Evolutionary conservation across 35 echinoderm and acorn worm species (phyloP), one percentile per base, ranked within the genome.

Genomic region (Lytechinus variegatus): DNA sequence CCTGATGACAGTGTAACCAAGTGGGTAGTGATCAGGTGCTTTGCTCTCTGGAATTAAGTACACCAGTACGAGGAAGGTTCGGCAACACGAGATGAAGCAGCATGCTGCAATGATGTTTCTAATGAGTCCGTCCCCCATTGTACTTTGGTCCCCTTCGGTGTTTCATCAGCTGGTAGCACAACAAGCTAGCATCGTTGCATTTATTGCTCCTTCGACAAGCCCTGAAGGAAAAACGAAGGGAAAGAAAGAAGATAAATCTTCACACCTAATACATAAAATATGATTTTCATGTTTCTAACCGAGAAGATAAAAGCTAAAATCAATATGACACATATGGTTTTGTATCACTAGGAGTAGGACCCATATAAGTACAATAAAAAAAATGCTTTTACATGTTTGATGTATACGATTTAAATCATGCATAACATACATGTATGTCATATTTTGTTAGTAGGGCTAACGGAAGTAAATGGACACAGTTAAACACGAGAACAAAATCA

Each of bases 81-180:
- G 88, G 10, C 16, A 19, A 54, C 88, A 90, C 16, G 88, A 90
- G 88, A 90, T 33, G 24, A 90, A 9, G 29, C 88, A 90, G 24
- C 88, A 90, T 44, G 52, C 52, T 33, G 88, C 88, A 10, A 90
- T 28, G 27, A 90, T 12, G 52, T 90, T 90, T 90, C 52, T 90
- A 4, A 90, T 90, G 11, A 90, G 52, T 13, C 88, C 88, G 24
- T 90, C 88, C 52, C 88, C 88, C 88, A 90, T 90, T 44, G 88
- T 90, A 10, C 14, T 27, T 52, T 14, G 88, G 88, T 90, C 88
- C 52, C 29, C 88, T 90, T 27, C 3, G 14, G 10, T 53, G 14
- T 13, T 19, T 53, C 28, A 54, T 54, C 88, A 90, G 88, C n/a
- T 54, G n/a, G 6, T 90, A 12, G 88, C 29, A 90, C 14, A 19